Percentiles rank a stretch among this genome's conserved stretches.
Conservation (phyloP, 1,140 invertebrate species). For the Drosophila triauraria region DNA sequence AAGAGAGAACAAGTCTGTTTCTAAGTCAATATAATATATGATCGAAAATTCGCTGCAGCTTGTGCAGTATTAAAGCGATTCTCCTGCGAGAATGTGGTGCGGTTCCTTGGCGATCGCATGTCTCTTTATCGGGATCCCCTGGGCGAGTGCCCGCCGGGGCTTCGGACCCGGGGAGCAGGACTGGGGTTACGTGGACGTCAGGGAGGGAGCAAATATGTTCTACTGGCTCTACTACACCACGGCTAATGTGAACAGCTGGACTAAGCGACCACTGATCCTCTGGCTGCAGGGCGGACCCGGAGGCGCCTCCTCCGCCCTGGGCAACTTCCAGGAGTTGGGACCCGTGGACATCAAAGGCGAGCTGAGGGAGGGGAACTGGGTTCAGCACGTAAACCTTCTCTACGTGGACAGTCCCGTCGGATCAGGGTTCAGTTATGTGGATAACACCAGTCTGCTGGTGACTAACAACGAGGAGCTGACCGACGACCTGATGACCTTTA, state of each 20-base stretch:
- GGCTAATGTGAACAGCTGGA: slow-evolving; percentile 86
- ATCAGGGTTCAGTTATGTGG: slow-evolving; percentile 94
- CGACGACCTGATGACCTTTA: slow-evolving; percentile 90
- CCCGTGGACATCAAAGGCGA: slow-evolving; percentile 89
- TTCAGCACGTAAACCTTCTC: slow-evolving; percentile 91
- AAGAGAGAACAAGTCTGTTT: too few relatives aligned
- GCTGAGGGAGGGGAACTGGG: slow-evolving; percentile 90
- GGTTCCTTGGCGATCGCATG: slow-evolving; percentile 6
- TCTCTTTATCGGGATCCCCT: slow-evolving; percentile 12
- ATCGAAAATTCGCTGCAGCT: background rate
- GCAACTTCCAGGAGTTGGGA: slow-evolving; percentile 92
- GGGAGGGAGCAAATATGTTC: slow-evolving; percentile 91
- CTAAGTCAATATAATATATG: too few relatives aligned
- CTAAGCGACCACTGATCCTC: slow-evolving; percentile 90
- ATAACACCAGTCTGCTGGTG: slow-evolving; percentile 86
- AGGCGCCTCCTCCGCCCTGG: slow-evolving; percentile 90
- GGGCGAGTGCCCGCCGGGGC: slow-evolving; percentile 70
- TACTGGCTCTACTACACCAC: slow-evolving; percentile 93
- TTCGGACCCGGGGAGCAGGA: slow-evolving; percentile 88
- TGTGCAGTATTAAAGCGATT: background rate
- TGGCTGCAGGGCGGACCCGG: slow-evolving; percentile 94
- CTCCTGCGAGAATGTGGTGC: slow-evolving; percentile 24
- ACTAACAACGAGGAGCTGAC: slow-evolving; percentile 90
- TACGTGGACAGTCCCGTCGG: slow-evolving; percentile 96
- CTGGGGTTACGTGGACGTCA: slow-evolving; percentile 89